phyloP scores from a whole-genome alignment of 1,140 invertebrate genomes.

The Papilio polytes region DNA sequence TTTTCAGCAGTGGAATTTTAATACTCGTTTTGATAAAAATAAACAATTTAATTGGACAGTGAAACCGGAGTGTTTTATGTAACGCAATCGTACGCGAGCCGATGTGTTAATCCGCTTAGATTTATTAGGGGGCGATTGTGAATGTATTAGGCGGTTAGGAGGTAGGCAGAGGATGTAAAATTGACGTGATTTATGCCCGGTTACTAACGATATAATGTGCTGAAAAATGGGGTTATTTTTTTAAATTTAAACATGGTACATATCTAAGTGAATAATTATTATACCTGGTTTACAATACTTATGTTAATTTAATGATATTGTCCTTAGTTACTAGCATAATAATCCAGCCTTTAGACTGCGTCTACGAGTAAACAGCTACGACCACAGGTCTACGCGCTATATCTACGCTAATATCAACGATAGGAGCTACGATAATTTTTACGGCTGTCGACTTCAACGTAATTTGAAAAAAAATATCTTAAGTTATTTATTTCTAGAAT shows the following conservation, averaged over 20 bases:
- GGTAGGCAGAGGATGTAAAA: slow-evolving; percentile 42
- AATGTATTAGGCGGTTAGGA: slow-evolving; percentile 47
- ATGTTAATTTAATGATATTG: too few species aligned
- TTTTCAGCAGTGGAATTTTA: neutral
- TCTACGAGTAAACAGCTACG: too few species aligned
- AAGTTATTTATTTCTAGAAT: too few species aligned
- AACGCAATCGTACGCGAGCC: slow-evolving; percentile 44
- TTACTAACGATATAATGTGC: neutral
- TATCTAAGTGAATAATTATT: too few species aligned
- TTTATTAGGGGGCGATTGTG: slow-evolving; percentile 49
- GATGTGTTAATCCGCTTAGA: slow-evolving; percentile 48
- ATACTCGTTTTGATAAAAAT: neutral
- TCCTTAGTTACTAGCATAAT: too few species aligned
- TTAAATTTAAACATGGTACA: neutral
- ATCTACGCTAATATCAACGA: too few species aligned
- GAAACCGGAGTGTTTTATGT: slow-evolving; percentile 1
- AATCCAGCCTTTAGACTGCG: too few species aligned
- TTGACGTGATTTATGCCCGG: slow-evolving; percentile 45
- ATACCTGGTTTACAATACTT: too few species aligned
- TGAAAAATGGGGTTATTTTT: slow-evolving; percentile 13
- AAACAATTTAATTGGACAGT: slow-evolving; percentile 4
- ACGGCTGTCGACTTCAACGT: too few species aligned
- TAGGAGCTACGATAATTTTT: too few species aligned
- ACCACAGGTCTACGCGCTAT: too few species aligned
- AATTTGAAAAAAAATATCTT: too few species aligned